A percentile compares a stretch with the other conserved stretches of the same genome.
Conservation (phyloP, 2,797 vertebrate species). For the Acridotheres tristis region DNA sequence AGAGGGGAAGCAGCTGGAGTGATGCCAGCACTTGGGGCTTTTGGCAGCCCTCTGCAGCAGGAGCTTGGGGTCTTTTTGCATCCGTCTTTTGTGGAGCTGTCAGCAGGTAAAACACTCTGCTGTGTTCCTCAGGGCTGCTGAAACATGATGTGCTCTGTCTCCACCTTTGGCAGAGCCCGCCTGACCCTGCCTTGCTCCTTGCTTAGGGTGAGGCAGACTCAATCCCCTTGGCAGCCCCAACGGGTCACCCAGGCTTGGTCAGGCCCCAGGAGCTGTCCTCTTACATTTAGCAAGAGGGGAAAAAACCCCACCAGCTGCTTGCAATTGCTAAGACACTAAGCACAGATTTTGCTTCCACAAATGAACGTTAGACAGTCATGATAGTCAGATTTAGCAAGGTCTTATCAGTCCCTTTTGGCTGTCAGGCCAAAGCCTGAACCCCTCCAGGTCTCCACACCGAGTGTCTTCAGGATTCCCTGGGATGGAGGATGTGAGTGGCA, state of each 20-base stretch:
- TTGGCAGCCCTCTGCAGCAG: not conserved
- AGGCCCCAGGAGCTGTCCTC: not conserved
- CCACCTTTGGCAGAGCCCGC: not conserved
- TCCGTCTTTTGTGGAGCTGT: not conserved
- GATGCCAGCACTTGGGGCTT: not conserved
- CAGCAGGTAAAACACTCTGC: not conserved
- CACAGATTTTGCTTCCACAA: not conserved
- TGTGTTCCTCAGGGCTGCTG: not conserved
- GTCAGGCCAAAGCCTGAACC: not conserved
- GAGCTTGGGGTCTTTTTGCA: not conserved
- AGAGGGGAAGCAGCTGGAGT: not conserved
- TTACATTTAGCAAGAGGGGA: constrained; percentile 9
- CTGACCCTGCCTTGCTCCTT: constrained; percentile 39
- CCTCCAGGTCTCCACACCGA: not conserved
- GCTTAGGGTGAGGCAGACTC: not conserved
- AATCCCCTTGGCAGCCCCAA: not conserved
- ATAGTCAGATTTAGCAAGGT: not conserved
- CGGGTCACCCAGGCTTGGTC: not conserved
- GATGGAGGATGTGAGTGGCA: fast-evolving
- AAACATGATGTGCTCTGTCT: constrained; percentile 7
- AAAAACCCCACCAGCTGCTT: constrained; percentile 10
- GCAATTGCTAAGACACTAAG: not conserved
- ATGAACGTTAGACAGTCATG: not conserved
- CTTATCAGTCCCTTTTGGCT: not conserved
- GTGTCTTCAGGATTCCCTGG: not conserved